Conservation (phyloP, 2,797 vertebrate species). For the Arnoldichthys spilopterus region DNA sequence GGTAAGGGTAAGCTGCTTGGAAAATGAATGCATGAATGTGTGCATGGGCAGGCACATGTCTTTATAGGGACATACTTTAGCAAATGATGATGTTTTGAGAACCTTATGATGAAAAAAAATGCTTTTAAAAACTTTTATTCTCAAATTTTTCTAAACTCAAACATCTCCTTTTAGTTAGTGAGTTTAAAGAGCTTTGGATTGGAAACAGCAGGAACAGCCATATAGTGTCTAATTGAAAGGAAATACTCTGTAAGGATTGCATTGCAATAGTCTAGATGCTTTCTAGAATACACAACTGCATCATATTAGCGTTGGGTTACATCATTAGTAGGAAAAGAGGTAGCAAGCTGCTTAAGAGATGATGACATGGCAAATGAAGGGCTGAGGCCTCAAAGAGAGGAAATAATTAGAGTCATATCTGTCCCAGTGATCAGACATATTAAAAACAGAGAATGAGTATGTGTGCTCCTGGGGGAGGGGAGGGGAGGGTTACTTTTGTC, state of each 20-base stretch:
- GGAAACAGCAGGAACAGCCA: not conserved
- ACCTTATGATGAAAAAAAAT: not conserved
- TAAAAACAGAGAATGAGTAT: not conserved
- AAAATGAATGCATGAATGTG: not conserved
- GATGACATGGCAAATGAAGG: conserved; percentile 6
- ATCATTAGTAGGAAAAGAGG: conserved; percentile 1
- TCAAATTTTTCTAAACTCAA: not conserved
- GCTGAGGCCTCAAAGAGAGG: not conserved
- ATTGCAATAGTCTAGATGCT: not conserved
- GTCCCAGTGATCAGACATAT: not conserved
- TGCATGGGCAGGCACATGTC: not conserved
- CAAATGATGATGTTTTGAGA: not conserved
- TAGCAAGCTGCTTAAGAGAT: not conserved
- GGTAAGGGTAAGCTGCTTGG: no score
- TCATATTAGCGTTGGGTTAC: not conserved
- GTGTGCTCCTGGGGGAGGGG: not conserved
- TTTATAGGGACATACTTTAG: not conserved
- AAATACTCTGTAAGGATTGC: not conserved
- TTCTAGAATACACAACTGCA: not conserved
- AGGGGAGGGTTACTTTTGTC: not conserved
- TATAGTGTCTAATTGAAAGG: not conserved
- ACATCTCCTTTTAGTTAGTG: not conserved
- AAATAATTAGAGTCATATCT: not conserved
- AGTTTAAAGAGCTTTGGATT: not conserved
- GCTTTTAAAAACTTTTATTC: not conserved